Base-by-base conservation (phyloP, 30 jellyfish, hydroid and myxozoan genomes). In the Cassiopea xamachana region DNA sequence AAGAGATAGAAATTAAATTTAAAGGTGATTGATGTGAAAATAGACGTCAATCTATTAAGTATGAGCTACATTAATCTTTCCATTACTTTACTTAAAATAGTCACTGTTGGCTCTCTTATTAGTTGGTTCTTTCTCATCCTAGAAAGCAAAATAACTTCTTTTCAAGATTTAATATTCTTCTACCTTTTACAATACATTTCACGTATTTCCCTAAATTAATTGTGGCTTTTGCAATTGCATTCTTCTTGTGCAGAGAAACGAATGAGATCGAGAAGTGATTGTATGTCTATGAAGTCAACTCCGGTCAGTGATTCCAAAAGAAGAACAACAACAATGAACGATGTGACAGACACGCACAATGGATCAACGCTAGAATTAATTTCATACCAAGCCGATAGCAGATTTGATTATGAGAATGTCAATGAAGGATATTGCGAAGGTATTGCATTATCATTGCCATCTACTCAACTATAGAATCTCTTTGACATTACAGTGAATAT, bases 261-360 rank as follows among this genome's bases (percentile, higher is more conserved):
- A 14, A 45, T 73, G 4, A 81, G 95, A 7, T 88, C 90, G 12
- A 81, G 90, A 51, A 88, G 95, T 88, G 95, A 88, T 47, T 48
- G 82, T 71, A 88, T 77, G 79, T 88, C 95, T 10, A 46, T 60
- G 75, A 88, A 69, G 59, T 8, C 77, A 44, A 83, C 48, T 17
- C 70, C 45, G 55, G 50, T 17, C 1, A 80, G 59, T 13, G 75
- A 48, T 44, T 47, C 95, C 8, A 88, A 88, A 44, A 82, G 85
- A 58, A 80, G 95, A 62, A 88, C 95, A 15, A 45, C 67, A 14
- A 88, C 95, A 19, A 70, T 79, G 87, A 88, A 78, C 59, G 90
- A 70, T 19, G 61, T 49, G 0, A 60, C 69, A 1, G 90, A 88
- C 45, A 15, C 79, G 15, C 27, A 74, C n/a, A 58, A 58, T 18